phyloP scores from a whole-genome alignment of 2,797 vertebrate genomes.

The Coilia nasus region DNA sequence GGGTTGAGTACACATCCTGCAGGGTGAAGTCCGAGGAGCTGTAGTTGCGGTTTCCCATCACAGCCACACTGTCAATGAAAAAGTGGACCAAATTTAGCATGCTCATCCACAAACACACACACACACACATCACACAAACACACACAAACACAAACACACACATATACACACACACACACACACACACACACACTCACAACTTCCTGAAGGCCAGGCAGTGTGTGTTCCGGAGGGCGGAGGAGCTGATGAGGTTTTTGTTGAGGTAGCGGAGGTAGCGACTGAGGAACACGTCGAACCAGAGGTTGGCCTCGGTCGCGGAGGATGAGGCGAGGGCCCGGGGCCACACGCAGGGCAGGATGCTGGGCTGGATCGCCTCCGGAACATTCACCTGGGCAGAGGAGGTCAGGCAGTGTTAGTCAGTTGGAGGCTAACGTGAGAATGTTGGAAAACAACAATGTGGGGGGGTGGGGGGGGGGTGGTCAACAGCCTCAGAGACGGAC shows the following conservation, averaged over 20 bases:
- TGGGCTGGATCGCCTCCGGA: conserved; percentile 44
- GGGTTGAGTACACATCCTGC: conserved; percentile 62
- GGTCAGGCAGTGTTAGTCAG: too few relatives aligned
- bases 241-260: conserved; percentile 62
- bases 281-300: conserved; percentile 68
- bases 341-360: conserved; percentile 72
- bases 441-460: neutral
- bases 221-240: conserved; percentile 51
- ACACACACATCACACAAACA: too few relatives aligned
- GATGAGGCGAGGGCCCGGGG: conserved; percentile 62
- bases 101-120: too few relatives aligned
- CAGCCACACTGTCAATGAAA: conserved; percentile 62
- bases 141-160: neutral
- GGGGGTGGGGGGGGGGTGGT: too few relatives aligned
- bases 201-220: conserved; percentile 72
- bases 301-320: conserved; percentile 54
- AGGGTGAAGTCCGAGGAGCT: conserved; percentile 52
- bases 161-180: neutral
- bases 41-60: conserved; percentile 65
- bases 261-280: conserved; percentile 65
- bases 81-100: neutral
- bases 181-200: conserved; percentile 57
- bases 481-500: neutral
- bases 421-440: neutral
- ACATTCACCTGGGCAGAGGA: conserved; percentile 61